phyloP scores from a whole-genome alignment of 1,140 invertebrate genomes.

The Monomorium pharaonis region DNA sequence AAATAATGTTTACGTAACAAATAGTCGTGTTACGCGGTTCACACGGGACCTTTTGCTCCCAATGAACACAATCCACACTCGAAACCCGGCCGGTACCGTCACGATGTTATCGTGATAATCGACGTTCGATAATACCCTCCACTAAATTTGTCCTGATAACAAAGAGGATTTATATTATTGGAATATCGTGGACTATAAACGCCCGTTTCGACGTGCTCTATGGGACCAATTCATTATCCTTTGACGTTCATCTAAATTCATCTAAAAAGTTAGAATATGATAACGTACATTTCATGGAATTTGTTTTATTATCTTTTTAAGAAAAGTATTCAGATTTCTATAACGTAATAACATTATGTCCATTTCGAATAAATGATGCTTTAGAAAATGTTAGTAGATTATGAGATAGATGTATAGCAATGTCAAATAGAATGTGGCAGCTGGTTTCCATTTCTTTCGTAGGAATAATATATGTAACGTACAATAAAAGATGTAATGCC shows the following conservation, averaged over 20 bases:
- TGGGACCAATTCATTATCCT: constrained; percentile 68
- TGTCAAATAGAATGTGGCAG: not conserved
- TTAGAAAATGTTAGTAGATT: not conserved
- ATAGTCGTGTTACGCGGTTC: constrained; percentile 74
- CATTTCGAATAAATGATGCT: not conserved
- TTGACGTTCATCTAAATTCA: constrained; percentile 52
- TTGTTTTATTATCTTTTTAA: constrained; percentile 3
- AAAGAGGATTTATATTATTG: constrained; percentile 80
- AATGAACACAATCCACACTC: constrained; percentile 47
- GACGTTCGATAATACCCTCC: constrained; percentile 78
- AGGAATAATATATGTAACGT: constrained; percentile 28
- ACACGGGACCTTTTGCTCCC: constrained; percentile 51
- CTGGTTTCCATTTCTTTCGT: not conserved
- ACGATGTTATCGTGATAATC: constrained; percentile 79
- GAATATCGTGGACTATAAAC: constrained; percentile 65
- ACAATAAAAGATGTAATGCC: constrained; percentile 22
- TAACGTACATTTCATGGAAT: not conserved
- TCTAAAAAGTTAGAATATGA: constrained; percentile 4
- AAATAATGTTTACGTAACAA: constrained; percentile 77
- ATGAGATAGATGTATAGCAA: not conserved
- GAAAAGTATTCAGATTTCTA: constrained; percentile 31
- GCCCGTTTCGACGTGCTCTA: constrained; percentile 65
- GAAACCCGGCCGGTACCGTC: constrained; percentile 64
- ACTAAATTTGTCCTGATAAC: constrained; percentile 78
- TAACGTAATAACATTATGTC: not conserved